Percentiles rank a stretch among this genome's conserved stretches.
Conservation (phyloP, 1,140 invertebrate genomes). For the Ericerus pela region DNA sequence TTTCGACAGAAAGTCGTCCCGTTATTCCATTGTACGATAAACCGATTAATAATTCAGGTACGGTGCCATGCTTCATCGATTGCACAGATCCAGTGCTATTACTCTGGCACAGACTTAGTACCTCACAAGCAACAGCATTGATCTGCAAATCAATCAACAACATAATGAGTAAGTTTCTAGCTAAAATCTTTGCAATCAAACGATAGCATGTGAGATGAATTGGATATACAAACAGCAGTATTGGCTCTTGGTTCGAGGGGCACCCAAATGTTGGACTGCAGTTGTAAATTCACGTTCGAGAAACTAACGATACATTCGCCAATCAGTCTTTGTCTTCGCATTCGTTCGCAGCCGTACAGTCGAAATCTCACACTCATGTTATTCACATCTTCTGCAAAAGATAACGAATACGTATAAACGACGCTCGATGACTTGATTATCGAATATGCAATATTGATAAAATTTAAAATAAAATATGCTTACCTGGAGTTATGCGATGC, state of each 20-base stretch:
- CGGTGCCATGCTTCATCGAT: slow-evolving; percentile 73
- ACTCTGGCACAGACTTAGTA: slow-evolving; percentile 67
- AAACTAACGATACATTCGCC: slow-evolving; percentile 83
- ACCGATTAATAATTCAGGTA: slow-evolving; percentile 75
- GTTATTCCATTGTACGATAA: slow-evolving; percentile 85
- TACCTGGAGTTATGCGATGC: slow-evolving; percentile 75
- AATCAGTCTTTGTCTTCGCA: slow-evolving; percentile 74
- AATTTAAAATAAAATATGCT: slow-evolving; percentile 16
- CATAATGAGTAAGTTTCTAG: not conserved
- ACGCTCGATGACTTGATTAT: not conserved
- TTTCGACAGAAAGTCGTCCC: slow-evolving; percentile 78
- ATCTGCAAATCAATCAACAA: slow-evolving; percentile 24
- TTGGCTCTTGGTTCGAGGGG: slow-evolving; percentile 66
- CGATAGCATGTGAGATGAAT: not conserved
- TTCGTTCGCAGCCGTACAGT: slow-evolving; percentile 78
- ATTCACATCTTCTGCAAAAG: slow-evolving; percentile 63
- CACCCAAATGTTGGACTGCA: slow-evolving; percentile 78
- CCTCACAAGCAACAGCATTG: slow-evolving; percentile 38
- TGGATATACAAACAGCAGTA: slow-evolving; percentile 43
- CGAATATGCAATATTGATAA: not conserved
- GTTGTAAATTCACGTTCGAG: slow-evolving; percentile 68
- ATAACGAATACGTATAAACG: not conserved
- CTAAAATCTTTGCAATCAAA: not conserved
- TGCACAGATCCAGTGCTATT: slow-evolving; percentile 85
- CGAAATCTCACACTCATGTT: slow-evolving; percentile 76